Conservation (phyloP, 2,113 vertebrate species). For the Myotis brandtii region DNA sequence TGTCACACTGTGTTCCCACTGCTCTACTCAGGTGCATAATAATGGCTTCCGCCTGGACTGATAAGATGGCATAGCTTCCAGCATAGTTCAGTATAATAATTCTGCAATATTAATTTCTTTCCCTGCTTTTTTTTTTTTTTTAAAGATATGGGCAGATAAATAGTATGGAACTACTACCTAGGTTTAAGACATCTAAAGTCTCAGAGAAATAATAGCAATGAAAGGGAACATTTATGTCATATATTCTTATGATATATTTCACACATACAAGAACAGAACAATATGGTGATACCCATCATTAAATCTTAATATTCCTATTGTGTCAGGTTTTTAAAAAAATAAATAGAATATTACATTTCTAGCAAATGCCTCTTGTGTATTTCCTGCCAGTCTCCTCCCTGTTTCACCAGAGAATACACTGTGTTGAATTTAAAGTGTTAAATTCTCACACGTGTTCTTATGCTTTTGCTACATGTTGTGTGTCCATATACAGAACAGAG, state of each 20-base stretch:
- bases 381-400: neutral
- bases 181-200: neutral
- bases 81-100: neutral
- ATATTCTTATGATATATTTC: neutral
- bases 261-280: neutral
- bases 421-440: neutral
- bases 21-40: neutral
- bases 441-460: neutral
- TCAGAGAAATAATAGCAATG: neutral
- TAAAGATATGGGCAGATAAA: neutral
- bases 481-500: neutral
- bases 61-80: neutral
- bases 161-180: neutral
- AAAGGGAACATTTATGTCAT: neutral
- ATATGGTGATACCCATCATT: neutral
- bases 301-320: neutral
- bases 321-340: neutral
- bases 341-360: neutral
- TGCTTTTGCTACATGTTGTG: neutral
- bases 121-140: neutral
- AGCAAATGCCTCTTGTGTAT: neutral
- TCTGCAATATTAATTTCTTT: neutral
- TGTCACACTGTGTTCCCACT: neutral
- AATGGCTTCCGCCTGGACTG: neutral
- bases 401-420: neutral